Conservation (phyloP, 2,888 invertebrate genomes). For the Macroteleia sp. region DNA sequence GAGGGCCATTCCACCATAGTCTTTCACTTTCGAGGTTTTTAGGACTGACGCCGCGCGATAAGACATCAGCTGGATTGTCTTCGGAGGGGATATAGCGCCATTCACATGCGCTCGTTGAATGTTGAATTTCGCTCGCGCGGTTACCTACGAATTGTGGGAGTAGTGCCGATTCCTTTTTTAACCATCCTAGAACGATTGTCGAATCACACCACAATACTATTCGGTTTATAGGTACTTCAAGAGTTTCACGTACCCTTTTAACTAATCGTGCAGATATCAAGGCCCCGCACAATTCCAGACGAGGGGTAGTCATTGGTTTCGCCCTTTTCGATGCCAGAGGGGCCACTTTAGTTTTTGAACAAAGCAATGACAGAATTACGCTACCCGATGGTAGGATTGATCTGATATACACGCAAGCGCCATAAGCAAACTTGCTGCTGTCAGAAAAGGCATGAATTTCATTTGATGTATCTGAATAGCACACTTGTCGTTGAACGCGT, state of each 20-base stretch:
- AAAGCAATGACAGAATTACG: background rate
- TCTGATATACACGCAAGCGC: constrained; percentile 17
- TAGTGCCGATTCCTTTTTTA: background rate
- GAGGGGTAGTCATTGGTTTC: constrained; percentile 5
- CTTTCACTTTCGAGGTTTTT: background rate
- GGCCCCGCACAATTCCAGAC: background rate
- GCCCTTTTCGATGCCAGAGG: background rate
- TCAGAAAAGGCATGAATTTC: constrained; percentile 21
- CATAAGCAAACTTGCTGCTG: constrained; percentile 6
- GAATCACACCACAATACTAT: constrained; percentile 4
- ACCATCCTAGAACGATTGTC: background rate
- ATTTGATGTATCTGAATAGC: background rate
- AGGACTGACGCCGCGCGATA: constrained; percentile 8
- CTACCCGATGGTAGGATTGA: background rate
- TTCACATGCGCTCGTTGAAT: background rate
- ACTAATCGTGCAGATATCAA: background rate
- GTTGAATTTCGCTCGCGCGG: background rate
- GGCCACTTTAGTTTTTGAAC: background rate
- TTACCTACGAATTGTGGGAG: background rate
- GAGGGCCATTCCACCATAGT: constrained; percentile 16
- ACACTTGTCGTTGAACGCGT: background rate
- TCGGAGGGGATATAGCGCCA: background rate
- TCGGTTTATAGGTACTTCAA: background rate
- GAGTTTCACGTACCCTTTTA: background rate
- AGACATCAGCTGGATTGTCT: background rate